Base-by-base conservation (phyloP, 1,140 invertebrate genomes). In the Parapsyche elsis region DNA sequence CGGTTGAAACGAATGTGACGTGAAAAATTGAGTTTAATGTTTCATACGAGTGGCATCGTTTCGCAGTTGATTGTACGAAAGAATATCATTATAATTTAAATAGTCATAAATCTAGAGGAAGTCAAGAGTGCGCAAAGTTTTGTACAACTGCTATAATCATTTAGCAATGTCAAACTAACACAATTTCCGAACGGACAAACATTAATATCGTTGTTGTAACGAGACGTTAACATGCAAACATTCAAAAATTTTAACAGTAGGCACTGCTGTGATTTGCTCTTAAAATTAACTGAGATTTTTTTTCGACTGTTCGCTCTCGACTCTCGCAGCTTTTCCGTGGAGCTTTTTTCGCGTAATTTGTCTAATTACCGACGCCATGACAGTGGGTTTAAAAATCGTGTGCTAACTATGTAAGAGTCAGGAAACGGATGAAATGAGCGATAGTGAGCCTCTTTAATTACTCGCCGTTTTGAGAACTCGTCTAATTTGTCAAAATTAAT, bases 201-300 rank as follows among this genome's bases (percentile, higher is more conserved):
- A 76, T 76, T 59, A 76, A 76, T n/a, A 24, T 24, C 53, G 45
- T 57, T 38, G 57, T 75, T 19, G 16, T 64, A 74, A 76, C 74
- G 57, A 57, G 74, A 76, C 10, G 57, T 21, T 76, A 76, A 76
- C 74, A 76, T 76, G 74, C 74, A 49, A 76, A 76, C 74, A 16
- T 59, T 49, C 21, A 7, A 30, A 38, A 74, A 46, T 44, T 16
- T 21, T 30, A 74, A 74, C 71, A 44, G 71, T 74, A 74, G 71
- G 71, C 46, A 44, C 30, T 44, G 71, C 19, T 75, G 73, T 46
- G n/a, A 16, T 38, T 38, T 38, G 30, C 30, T 26, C 24, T 67
- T 67, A 26, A 64, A 67, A 67, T 67, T 67, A 61, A 61, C 57
- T 9, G 57, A 61, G 57, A 9, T 61, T 61, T 61, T 61, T 61